These are phyloP conservation scores for Phyllostomus hastatus DNA, from an alignment of 2,113 vertebrate species.

Conservation along the genomic window DNA sequence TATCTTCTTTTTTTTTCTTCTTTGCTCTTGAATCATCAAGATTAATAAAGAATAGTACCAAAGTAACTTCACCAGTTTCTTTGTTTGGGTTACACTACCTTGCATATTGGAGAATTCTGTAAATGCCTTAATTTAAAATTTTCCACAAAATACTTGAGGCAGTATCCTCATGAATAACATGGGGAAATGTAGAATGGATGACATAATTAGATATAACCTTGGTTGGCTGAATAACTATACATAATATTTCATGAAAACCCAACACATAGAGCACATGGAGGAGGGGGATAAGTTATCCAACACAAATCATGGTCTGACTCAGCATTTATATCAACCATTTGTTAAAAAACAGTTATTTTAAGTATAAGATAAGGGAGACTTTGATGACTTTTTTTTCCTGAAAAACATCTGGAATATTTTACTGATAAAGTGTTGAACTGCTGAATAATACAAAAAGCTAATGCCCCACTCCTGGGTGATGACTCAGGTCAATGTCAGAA, in stretches of 20 bases:
- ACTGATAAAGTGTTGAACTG: neutral
- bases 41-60: neutral
- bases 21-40: neutral
- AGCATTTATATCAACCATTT: neutral
- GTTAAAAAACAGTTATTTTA: neutral
- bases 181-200: neutral
- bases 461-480: neutral
- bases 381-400: neutral
- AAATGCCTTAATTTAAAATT: neutral
- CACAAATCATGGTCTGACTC: neutral
- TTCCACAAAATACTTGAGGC: neutral
- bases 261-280: neutral
- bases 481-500: neutral
- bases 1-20: too few species aligned
- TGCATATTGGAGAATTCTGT: neutral
- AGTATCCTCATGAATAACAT: neutral
- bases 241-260: neutral
- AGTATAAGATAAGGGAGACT: neutral
- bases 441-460: neutral
- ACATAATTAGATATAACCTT: neutral
- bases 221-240: neutral
- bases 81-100: neutral
- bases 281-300: neutral
- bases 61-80: neutral
- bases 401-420: neutral